Conservation (phyloP, 2,888 invertebrate species). For the Erebia ligea region DNA sequence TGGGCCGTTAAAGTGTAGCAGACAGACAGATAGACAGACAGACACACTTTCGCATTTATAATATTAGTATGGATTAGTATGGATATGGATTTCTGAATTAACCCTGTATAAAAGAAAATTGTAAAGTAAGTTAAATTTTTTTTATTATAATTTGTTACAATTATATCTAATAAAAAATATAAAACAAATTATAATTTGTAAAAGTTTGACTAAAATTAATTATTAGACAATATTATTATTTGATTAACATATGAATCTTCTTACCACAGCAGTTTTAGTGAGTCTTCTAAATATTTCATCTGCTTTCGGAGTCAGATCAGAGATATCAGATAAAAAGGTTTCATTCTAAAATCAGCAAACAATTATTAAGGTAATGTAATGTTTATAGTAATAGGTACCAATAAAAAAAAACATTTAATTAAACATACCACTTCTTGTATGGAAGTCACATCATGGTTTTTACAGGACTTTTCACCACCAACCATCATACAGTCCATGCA, state of each 20-base stretch:
- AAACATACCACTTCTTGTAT: slow-evolving; percentile 67
- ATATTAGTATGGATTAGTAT: too few species aligned
- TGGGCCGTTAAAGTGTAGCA: too few species aligned
- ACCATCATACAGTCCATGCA: slow-evolving; percentile 77
- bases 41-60: too few species aligned
- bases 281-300: slow-evolving; percentile 69
- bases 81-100: too few species aligned
- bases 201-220: too few species aligned
- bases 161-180: too few species aligned
- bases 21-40: too few species aligned
- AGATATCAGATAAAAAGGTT: slow-evolving; percentile 57
- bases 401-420: neutral
- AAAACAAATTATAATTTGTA: too few species aligned
- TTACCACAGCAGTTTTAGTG: slow-evolving; percentile 75
- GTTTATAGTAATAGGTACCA: neutral
- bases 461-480: slow-evolving; percentile 72
- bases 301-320: slow-evolving; percentile 60
- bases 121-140: too few species aligned
- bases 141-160: too few species aligned
- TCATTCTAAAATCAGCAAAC: slow-evolving; percentile 60
- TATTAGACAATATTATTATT: too few species aligned
- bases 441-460: slow-evolving; percentile 67
- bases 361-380: neutral
- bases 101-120: too few species aligned
- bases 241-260: slow-evolving; percentile 40